phyloP scores from a whole-genome alignment of 2,888 invertebrate genomes.

The Hyposoter dolosus region DNA sequence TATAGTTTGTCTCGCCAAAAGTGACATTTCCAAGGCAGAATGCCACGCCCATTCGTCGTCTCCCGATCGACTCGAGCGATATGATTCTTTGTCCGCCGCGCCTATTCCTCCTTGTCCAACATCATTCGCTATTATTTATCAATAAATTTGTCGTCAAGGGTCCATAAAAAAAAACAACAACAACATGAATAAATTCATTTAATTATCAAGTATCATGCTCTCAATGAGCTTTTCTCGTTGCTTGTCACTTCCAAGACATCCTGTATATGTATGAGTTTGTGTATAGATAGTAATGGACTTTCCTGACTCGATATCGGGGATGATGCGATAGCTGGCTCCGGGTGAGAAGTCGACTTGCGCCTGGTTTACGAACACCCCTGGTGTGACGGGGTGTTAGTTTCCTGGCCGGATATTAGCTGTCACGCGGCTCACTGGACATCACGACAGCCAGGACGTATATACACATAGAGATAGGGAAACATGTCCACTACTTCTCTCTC shows the following conservation, averaged over 20 bases:
- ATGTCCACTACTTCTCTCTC: background rate
- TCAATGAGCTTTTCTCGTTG: background rate
- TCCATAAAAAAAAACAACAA: background rate
- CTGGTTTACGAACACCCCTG: slow-evolving; percentile 64
- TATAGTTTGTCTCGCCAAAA: background rate
- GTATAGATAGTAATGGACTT: slow-evolving; percentile 75
- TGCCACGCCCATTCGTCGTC: background rate
- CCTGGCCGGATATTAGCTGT: slow-evolving; percentile 85
- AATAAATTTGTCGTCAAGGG: background rate
- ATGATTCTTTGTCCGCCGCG: background rate
- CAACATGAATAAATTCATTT: background rate
- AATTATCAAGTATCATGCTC: background rate
- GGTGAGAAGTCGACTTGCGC: slow-evolving; percentile 53
- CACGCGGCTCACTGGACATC: slow-evolving; percentile 83
- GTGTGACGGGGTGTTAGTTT: slow-evolving; percentile 81
- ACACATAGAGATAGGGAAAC: slow-evolving; percentile 57
- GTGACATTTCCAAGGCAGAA: background rate
- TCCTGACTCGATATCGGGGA: slow-evolving; percentile 78
- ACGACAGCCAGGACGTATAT: slow-evolving; percentile 74
- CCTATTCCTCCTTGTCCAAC: background rate
- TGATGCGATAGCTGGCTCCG: slow-evolving; percentile 75
- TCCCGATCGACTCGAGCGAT: background rate
- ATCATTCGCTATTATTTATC: background rate
- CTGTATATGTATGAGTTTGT: slow-evolving; percentile 22
- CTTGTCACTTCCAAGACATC: slow-evolving; percentile 2